Evolutionary conservation across 2,888 invertebrate genomes (phyloP), one percentile per base, ranked within the genome.

Genomic region (Callinectes sapidus): DNA sequence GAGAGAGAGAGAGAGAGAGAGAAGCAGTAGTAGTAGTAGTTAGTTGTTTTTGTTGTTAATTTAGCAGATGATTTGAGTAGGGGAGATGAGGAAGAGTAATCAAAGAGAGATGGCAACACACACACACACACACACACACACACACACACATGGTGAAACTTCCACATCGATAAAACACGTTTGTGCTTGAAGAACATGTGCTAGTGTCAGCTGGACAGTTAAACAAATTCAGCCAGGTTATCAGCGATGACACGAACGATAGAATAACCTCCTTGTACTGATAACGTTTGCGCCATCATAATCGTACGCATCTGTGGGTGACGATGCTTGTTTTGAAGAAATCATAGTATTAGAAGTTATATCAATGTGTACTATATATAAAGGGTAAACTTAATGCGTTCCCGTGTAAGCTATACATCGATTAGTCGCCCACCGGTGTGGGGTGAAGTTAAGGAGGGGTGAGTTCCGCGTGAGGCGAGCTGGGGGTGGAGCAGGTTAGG

Each of bases 101-200:
- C n/a, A 55, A 16, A 55, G 55, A 55, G 55, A 55, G 55, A 55
- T 55, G 16, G 14, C 18, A 55, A 77, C 32, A 77, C 35, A 81
- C 35, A 81, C 81, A 81, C 81, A 81, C 35, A n/a, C 61, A 61
- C 61, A 61, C 61, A 77, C 71, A 77, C 71, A 81, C 35, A 81
- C 35, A 81, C 35, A 81, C 32, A 81, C 81, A 81, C 16, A 81
- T 18, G 35, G 81, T 32, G 81, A 35, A 81, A 81, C 35, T 32
- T 81, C 16, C 14, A 28, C 32, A 35, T 16, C 35, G 32, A 35
- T 81, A 71, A n/a, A 81, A 35, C 81, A 1, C 35, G 81, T 81
- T 13, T 35, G 35, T 35, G 32, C 81, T n/a, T n/a, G n/a, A 35
- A 18, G 81, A 35, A 81, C 35, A 32, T 10, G 32, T 18, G 16